Conservation (phyloP, 2,113 vertebrate genomes). For the Phyllostomus discolor region DNA sequence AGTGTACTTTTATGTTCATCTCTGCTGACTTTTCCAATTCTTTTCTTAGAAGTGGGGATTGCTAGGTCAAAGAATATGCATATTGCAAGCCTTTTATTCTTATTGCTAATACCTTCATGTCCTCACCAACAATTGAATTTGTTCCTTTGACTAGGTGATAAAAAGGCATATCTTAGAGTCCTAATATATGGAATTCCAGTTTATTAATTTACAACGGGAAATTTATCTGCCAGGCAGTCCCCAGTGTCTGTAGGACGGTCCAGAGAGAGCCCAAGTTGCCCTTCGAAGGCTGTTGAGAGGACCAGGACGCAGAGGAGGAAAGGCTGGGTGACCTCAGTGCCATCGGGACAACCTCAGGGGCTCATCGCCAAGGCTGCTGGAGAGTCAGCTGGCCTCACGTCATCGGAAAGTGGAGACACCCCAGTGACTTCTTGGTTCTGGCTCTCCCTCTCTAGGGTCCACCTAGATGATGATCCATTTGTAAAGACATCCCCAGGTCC, state of each 20-base stretch:
- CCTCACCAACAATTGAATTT: background rate
- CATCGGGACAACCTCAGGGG: fast-evolving
- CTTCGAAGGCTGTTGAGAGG: background rate
- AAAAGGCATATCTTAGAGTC: background rate
- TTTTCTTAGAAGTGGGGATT: background rate
- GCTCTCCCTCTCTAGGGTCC: background rate
- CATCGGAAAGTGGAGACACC: background rate
- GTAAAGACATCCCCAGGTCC: background rate
- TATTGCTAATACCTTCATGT: background rate
- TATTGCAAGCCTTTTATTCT: background rate
- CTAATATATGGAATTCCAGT: background rate
- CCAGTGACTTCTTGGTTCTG: background rate
- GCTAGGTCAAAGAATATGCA: background rate
- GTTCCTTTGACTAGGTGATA: background rate
- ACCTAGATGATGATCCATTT: background rate
- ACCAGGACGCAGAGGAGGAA: background rate
- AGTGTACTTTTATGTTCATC: background rate
- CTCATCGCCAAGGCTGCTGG: background rate
- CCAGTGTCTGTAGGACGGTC: background rate
- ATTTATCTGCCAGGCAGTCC: background rate
- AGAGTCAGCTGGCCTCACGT: too few species aligned
- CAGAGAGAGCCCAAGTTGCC: background rate
- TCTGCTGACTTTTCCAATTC: background rate
- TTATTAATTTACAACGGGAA: background rate
- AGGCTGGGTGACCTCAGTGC: background rate